Conservation (phyloP, 1,140 invertebrate species). For the Aporrectodea caliginosa region DNA sequence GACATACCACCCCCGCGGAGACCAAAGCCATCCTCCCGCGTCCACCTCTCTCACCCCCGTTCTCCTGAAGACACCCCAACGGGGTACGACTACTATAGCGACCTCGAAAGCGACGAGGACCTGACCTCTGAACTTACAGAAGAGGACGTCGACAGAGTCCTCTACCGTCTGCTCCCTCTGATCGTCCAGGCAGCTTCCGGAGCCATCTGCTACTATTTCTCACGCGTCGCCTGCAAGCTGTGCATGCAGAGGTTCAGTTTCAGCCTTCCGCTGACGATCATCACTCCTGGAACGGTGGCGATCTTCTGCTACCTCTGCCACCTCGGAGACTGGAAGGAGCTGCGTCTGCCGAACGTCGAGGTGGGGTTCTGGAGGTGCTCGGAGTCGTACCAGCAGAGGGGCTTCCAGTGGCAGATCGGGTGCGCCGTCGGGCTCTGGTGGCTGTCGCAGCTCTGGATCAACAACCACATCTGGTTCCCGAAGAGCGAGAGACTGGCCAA, state of each 20-base stretch:
- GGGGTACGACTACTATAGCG: constrained; percentile 10
- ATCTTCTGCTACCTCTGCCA: constrained; percentile 61
- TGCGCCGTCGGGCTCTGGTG: constrained; percentile 68
- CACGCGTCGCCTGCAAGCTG: constrained; percentile 76
- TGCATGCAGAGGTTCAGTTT: constrained; percentile 94
- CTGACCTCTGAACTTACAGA: neutral
- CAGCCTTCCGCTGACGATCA: constrained; percentile 86
- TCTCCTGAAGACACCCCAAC: neutral
- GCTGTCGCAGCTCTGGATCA: constrained; percentile 92
- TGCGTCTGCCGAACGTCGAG: constrained; percentile 63
- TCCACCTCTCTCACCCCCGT: neutral
- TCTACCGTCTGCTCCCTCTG: constrained; percentile 38
- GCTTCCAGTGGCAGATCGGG: constrained; percentile 35
- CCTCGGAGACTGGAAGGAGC: constrained; percentile 20
- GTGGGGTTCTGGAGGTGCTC: constrained; percentile 65
- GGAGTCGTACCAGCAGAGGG: constrained; percentile 23
- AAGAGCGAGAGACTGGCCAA: constrained; percentile 92
- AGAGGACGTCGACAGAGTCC: constrained; percentile 26
- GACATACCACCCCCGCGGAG: neutral
- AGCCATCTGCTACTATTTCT: constrained; percentile 44
- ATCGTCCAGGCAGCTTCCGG: constrained; percentile 38
- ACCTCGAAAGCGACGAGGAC: neutral
- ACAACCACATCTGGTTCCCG: constrained; percentile 93
- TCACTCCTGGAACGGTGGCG: constrained; percentile 82
- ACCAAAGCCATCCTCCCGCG: neutral